Evolutionary conservation across 1,140 invertebrate species (phyloP).

Genomic region (Zaprionus gabonicus): DNA sequence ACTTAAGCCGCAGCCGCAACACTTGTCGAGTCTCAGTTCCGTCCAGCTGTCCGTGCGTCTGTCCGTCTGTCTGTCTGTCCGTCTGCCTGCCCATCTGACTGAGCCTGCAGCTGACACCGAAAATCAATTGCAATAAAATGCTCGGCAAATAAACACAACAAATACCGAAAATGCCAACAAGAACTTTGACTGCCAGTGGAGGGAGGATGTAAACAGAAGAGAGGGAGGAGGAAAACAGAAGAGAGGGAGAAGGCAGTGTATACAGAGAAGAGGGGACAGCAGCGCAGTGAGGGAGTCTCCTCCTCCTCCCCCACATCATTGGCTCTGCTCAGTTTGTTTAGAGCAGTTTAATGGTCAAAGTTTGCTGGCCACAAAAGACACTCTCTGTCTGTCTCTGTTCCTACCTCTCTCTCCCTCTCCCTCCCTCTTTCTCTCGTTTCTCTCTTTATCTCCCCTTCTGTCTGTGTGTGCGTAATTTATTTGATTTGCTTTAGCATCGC

Average conservation of each 20-base stretch:
- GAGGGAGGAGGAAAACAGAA: not conserved
- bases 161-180: conserved; percentile 21
- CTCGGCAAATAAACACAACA: conserved; percentile 61
- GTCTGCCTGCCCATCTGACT: conserved; percentile 37
- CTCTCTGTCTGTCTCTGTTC: not conserved
- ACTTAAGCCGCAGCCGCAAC: conserved; percentile 78
- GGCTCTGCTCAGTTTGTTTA: conserved; percentile 61
- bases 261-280: no score
- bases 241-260: not conserved
- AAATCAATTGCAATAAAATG: conserved; percentile 80
- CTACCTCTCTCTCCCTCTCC: not conserved
- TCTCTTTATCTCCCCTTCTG: not conserved
- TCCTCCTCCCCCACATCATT: conserved; percentile 49
- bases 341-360: conserved; percentile 74
- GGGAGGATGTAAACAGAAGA: not conserved
- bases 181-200: not conserved
- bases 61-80: conserved; percentile 23
- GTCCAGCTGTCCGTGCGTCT: conserved; percentile 15
- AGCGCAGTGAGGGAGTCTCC: not conserved
- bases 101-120: conserved; percentile 74
- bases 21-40: conserved; percentile 53
- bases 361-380: conserved; percentile 51
- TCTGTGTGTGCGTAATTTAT: conserved; percentile 68
- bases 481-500: conserved; percentile 64
- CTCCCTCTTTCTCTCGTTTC: not conserved